A percentile compares a stretch with the other conserved stretches of the same genome.
Conservation (phyloP, 2,797 vertebrate species). For the Chaunax sp. region DNA sequence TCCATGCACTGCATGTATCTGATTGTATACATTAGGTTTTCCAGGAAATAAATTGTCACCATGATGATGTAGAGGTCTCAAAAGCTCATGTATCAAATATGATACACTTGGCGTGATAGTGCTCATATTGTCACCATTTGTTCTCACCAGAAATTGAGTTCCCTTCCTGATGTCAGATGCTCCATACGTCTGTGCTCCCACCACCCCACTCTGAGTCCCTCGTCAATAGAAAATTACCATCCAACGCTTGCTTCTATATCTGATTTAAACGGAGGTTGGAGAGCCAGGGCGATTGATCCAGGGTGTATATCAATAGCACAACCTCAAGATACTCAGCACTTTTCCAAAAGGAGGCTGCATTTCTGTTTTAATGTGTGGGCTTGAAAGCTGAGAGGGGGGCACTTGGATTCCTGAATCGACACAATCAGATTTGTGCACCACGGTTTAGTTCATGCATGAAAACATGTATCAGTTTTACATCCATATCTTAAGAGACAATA, state of each 20-base stretch:
- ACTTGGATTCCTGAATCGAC: slow-evolving; percentile 19
- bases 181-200: not conserved
- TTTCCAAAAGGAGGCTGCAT: slow-evolving; percentile 44
- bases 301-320: slow-evolving; percentile 62
- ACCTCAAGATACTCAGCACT: slow-evolving; percentile 65
- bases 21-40: too few relatives aligned
- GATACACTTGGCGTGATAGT: too few relatives aligned
- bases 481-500: slow-evolving; percentile 18
- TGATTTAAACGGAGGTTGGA: slow-evolving; percentile 61
- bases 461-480: slow-evolving; percentile 58
- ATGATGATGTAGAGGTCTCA: too few relatives aligned
- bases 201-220: slow-evolving; percentile 16
- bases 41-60: too few relatives aligned
- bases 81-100: too few relatives aligned
- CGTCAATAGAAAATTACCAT: slow-evolving; percentile 66
- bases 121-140: slow-evolving; percentile 47
- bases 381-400: slow-evolving; percentile 53
- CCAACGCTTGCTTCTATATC: slow-evolving; percentile 61
- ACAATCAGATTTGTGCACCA: not conserved
- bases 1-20: too few relatives aligned
- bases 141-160: slow-evolving; percentile 53
- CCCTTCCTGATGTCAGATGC: slow-evolving; percentile 53
- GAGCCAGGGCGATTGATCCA: slow-evolving; percentile 63
- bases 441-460: slow-evolving; percentile 19
- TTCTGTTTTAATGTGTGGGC: slow-evolving; percentile 43